Percentiles rank a stretch among this genome's conserved stretches.
Conservation (phyloP, 92 coral and sea anemone genomes). For the Epizoanthus ramosus region DNA sequence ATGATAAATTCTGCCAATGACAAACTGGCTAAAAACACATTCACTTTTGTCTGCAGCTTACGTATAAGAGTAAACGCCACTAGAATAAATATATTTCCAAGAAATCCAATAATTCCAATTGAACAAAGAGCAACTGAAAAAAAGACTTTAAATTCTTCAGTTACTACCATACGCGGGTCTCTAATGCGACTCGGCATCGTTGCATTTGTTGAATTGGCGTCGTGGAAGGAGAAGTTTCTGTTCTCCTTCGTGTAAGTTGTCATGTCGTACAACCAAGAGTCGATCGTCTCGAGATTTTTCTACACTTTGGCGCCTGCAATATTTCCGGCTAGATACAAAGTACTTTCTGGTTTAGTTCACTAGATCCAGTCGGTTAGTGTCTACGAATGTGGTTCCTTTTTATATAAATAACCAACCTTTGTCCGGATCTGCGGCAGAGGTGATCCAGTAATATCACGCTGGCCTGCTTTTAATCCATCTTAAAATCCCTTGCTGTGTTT, state of each 20-base stretch:
- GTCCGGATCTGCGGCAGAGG: neutral
- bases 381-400: neutral
- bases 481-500: slow-evolving; percentile 21
- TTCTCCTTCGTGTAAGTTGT: neutral
- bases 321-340: neutral
- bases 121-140: slow-evolving; percentile 55
- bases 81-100: slow-evolving; percentile 68
- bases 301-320: neutral
- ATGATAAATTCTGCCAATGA: slow-evolving; percentile 70
- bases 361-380: neutral
- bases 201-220: neutral
- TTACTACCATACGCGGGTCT: slow-evolving; percentile 20
- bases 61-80: slow-evolving; percentile 64
- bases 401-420: neutral
- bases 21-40: slow-evolving; percentile 71
- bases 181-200: neutral
- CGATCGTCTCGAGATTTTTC: neutral
- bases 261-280: neutral
- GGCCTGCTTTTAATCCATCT: slow-evolving; percentile 1
- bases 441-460: slow-evolving; percentile 10
- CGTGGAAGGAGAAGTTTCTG: neutral
- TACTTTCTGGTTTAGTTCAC: neutral
- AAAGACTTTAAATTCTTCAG: slow-evolving; percentile 17
- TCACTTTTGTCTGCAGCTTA: slow-evolving; percentile 68
- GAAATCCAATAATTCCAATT: slow-evolving; percentile 57